Conservation (phyloP, 2,113 vertebrate genomes). For the Leptosomus discolor region DNA sequence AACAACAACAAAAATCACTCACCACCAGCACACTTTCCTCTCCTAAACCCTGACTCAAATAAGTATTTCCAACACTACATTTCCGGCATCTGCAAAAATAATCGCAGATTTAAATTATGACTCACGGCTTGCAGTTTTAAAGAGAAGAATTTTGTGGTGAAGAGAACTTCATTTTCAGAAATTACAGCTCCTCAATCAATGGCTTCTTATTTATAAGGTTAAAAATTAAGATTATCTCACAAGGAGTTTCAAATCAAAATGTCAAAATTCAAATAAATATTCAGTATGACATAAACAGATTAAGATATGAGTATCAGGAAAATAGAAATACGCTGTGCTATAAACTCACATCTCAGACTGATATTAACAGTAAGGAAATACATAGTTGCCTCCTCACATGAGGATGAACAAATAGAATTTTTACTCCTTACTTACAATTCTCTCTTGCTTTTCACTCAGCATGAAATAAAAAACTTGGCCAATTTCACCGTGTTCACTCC, state of each 20-base stretch:
- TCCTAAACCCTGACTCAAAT: neutral
- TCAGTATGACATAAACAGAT: fast-evolving
- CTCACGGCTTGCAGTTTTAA: neutral
- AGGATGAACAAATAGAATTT: neutral
- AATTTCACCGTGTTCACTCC: neutral
- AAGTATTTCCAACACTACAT: neutral
- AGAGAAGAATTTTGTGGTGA: neutral
- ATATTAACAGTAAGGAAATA: neutral
- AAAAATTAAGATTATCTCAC: fast-evolving
- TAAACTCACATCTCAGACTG: fast-evolving
- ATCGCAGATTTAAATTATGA: neutral
- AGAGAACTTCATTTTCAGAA: neutral
- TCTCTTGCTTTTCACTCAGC: neutral
- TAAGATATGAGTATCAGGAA: neutral
- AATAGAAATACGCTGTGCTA: fast-evolving
- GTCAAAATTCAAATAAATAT: neutral
- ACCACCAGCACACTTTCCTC: neutral
- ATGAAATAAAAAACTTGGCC: neutral
- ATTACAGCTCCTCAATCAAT: neutral
- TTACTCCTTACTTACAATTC: neutral
- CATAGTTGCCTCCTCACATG: fast-evolving
- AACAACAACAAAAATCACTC: neutral
- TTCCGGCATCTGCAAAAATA: neutral
- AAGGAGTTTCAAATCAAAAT: neutral
- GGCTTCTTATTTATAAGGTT: neutral